These are phyloP conservation scores for Vespertilio murinus DNA, from an alignment of 2,797 vertebrate genomes.

Conservation along the genomic window DNA sequence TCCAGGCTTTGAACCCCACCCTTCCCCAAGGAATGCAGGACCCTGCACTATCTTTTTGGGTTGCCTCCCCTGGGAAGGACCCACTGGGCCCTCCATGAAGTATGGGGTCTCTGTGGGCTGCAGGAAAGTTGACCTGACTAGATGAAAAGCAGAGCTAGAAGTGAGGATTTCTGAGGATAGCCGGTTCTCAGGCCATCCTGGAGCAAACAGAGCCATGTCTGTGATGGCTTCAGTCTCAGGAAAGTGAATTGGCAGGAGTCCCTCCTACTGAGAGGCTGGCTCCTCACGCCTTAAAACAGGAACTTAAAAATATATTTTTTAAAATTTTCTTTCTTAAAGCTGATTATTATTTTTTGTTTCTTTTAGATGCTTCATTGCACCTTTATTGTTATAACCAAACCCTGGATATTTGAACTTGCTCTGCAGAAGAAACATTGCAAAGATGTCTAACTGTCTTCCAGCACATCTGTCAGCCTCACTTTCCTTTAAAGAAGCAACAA, in stretches of 20 bases:
- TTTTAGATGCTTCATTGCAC: slow-evolving; percentile 65
- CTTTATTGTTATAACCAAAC: slow-evolving; percentile 70
- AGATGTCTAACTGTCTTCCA: neutral
- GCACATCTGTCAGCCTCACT: neutral
- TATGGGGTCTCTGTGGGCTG: neutral
- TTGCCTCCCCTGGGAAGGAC: neutral
- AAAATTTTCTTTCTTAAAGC: neutral
- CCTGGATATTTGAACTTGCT: slow-evolving; percentile 70
- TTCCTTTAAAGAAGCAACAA: slow-evolving; percentile 29
- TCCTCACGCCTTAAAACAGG: neutral
- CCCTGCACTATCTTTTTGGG: neutral
- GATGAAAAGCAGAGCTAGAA: neutral
- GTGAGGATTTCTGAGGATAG: neutral
- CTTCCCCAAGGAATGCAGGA: neutral
- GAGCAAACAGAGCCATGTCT: rapidly evolving
- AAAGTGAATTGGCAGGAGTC: neutral
- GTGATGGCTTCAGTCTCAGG: neutral
- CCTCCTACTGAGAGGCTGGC: neutral
- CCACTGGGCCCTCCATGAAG: neutral
- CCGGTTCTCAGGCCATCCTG: neutral
- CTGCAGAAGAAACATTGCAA: slow-evolving; percentile 61
- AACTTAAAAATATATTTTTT: neutral
- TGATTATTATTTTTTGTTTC: slow-evolving; percentile 33
- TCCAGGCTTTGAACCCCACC: neutral
- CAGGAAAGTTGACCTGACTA: neutral